Conservation (phyloP, 2,888 invertebrate species). For the Rhamnusium bicolor region DNA sequence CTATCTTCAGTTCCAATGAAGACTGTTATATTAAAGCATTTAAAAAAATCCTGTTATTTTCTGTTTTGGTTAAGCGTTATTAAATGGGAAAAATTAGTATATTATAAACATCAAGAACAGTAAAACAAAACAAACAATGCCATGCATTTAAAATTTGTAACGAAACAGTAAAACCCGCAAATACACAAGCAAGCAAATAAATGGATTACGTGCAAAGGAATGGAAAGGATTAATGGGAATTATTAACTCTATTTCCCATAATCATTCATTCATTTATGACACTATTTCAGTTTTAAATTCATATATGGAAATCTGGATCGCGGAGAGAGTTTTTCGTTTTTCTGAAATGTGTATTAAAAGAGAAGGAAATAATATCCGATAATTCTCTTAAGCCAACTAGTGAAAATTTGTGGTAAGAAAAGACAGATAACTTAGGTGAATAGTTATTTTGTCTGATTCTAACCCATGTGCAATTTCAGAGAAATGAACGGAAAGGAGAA, state of each 20-base stretch:
- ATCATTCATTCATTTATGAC: background rate
- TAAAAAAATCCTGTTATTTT: background rate
- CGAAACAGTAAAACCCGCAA: constrained; percentile 7
- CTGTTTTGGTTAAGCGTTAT: background rate
- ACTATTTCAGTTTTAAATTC: background rate
- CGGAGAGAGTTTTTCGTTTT: background rate
- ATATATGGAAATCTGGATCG: background rate
- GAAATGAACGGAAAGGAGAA: background rate
- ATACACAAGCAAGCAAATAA: constrained; percentile 14
- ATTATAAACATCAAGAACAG: background rate
- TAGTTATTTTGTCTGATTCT: background rate
- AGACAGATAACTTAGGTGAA: background rate
- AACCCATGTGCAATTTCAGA: background rate
- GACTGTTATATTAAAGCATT: background rate
- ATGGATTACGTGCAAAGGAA: constrained; percentile 1
- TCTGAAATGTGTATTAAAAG: too few relatives aligned
- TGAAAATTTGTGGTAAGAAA: background rate
- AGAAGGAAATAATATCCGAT: background rate
- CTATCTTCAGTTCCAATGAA: background rate
- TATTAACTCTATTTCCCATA: constrained; percentile 14
- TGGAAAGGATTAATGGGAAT: background rate
- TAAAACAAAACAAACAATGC: constrained; percentile 7
- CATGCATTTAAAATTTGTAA: constrained; percentile 19
- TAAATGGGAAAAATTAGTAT: constrained; percentile 21
- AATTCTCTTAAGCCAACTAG: background rate